Evolutionary conservation across 2,888 invertebrate genomes (phyloP).

Genomic region (Macrosoma leucophasiata): DNA sequence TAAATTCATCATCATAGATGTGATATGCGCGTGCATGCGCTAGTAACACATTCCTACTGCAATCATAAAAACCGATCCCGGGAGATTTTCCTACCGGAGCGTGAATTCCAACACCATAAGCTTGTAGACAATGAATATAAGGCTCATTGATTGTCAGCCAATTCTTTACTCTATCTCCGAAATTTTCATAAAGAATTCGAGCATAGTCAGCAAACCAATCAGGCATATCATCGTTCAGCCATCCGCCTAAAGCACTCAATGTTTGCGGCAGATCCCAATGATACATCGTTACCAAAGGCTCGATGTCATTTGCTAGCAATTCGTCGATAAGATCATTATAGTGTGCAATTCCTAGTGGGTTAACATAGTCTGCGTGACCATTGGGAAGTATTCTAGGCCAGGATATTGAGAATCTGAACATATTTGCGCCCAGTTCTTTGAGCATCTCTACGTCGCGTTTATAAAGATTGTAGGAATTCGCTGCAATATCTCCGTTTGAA

Average conservation of each 20-base stretch:
- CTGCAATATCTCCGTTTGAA: conserved; percentile 73
- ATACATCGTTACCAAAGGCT: conserved; percentile 70
- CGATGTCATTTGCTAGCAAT: conserved; percentile 71
- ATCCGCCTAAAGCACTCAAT: conserved; percentile 66
- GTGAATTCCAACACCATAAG: conserved; percentile 36
- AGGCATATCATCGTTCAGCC: conserved; percentile 46
- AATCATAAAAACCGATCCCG: conserved; percentile 70
- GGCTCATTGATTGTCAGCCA: conserved; percentile 84
- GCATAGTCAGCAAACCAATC: conserved; percentile 60
- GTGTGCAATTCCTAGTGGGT: conserved; percentile 72
- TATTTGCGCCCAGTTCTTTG: conserved; percentile 43
- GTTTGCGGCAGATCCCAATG: conserved; percentile 65
- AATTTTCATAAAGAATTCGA: conserved; percentile 38
- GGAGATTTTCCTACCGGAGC: conserved; percentile 38
- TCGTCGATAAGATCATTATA: conserved; percentile 78
- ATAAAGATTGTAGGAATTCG: conserved; percentile 76
- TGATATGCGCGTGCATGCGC: too few relatives aligned
- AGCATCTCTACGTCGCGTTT: conserved; percentile 53
- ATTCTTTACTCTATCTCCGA: conserved; percentile 70
- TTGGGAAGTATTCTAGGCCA: conserved; percentile 77
- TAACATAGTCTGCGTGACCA: conserved; percentile 64
- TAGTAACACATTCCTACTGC: too few relatives aligned
- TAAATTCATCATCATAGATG: too few relatives aligned
- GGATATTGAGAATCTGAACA: conserved; percentile 67
- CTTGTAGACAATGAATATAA: conserved; percentile 35